phyloP scores from a whole-genome alignment of 2,888 invertebrate species.

The Argyresthia albistria region DNA sequence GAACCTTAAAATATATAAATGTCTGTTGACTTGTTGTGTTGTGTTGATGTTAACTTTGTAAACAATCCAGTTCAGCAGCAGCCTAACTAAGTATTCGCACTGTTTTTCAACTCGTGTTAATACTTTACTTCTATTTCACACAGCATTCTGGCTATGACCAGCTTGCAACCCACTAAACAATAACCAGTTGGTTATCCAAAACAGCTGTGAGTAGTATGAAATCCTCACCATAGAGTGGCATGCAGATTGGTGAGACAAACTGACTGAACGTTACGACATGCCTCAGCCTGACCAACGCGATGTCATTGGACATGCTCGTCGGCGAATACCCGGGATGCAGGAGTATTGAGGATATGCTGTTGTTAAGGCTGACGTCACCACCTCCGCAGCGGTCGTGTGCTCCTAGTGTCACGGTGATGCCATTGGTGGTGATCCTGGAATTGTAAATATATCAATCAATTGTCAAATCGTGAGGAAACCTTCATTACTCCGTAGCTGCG shows the following conservation, averaged over 20 bases:
- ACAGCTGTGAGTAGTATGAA: too few species aligned
- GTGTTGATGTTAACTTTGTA: too few species aligned
- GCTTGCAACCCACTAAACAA: too few species aligned
- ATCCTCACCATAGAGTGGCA: constrained; percentile 59
- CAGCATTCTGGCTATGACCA: too few species aligned
- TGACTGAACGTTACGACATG: constrained; percentile 60
- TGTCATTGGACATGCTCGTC: constrained; percentile 65
- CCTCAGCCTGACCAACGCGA: constrained; percentile 70
- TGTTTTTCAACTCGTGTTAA: too few species aligned
- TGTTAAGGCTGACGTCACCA: constrained; percentile 55
- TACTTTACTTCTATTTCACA: too few species aligned
- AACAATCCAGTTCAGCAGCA: too few species aligned
- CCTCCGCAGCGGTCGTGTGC: constrained; percentile 64
- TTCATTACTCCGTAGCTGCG: too few species aligned
- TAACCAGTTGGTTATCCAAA: too few species aligned
- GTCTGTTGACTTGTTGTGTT: too few species aligned
- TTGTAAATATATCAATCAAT: not conserved
- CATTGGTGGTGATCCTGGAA: constrained; percentile 37
- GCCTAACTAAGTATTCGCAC: too few species aligned
- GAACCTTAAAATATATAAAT: constrained; percentile 8
- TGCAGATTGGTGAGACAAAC: constrained; percentile 69
- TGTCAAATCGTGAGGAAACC: too few species aligned
- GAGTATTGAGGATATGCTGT: constrained; percentile 61
- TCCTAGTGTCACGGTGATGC: constrained; percentile 67
- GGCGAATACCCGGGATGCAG: constrained; percentile 69